phyloP scores from a whole-genome alignment of 2,888 invertebrate species.

The Limnephilus rhombicus region DNA sequence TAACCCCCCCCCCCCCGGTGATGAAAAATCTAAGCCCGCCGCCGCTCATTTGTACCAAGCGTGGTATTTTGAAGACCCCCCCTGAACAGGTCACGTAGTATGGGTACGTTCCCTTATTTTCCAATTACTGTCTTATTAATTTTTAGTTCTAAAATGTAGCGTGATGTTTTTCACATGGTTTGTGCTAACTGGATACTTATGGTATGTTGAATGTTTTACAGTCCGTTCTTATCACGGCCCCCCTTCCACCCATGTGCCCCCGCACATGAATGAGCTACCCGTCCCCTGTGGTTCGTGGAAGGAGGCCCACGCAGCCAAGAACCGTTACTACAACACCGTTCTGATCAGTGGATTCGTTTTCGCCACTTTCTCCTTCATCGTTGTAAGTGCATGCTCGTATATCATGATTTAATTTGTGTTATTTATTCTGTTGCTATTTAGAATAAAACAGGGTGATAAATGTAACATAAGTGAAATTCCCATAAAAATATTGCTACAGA shows the following conservation, averaged over 20 bases:
- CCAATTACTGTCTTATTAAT: not conserved
- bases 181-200: not conserved
- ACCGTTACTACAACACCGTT: constrained; percentile 83
- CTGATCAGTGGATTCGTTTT: constrained; percentile 80
- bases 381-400: constrained; percentile 71
- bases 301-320: constrained; percentile 80
- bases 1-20: too few species aligned
- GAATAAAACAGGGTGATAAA: not conserved
- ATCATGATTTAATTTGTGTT: not conserved
- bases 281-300: constrained; percentile 89
- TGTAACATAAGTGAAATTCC: not conserved
- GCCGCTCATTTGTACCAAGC: too few species aligned
- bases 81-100: too few species aligned
- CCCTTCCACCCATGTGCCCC: constrained; percentile 68
- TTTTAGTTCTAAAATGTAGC: not conserved
- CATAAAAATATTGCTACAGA: not conserved
- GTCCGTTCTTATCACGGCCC: constrained; percentile 48
- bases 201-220: constrained; percentile 35
- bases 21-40: too few species aligned
- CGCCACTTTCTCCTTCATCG: constrained; percentile 73
- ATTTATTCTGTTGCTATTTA: not conserved
- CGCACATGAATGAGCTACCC: constrained; percentile 87
- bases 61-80: too few species aligned
- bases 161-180: not conserved
- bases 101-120: too few species aligned